Evolutionary conservation across 2,113 vertebrate species (phyloP), one percentile per base, ranked within the genome.

Genomic region (Danionella cerebrum): DNA sequence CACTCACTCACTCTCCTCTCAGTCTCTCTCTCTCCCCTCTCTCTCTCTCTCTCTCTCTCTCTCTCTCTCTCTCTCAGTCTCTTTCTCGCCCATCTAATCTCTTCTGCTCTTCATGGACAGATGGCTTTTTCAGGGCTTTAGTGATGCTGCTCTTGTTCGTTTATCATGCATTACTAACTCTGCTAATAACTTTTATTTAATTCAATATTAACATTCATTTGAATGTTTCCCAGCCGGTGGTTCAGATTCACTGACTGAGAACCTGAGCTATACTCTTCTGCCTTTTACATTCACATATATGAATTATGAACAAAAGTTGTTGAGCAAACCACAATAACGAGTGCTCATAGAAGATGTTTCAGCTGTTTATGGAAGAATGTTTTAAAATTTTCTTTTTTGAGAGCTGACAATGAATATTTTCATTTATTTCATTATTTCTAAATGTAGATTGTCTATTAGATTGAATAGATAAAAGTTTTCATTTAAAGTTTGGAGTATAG

Each of bases 81-180:
- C n/a, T n/a, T n/a, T n/a, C n/a, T n/a, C 53, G 7, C 29, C 8
- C 77, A 82, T 85, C 88, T 89, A 84, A 87, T 85, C 88, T 90
- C 84, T 85, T 89, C 84, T 87, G 91, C 86, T 84, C 85, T 89
- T 88, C 86, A 85, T 85, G 83, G 90, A 88, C 89, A 91, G 89
- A 91, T 90, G 89, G 89, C 86, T 89, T 81, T 67, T 80, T 75
- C 82, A 84, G 84, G 77, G 82, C 74, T 89, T 55, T 72, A 60
- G 65, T 11, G 35, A 47, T 60, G 55, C 31, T 41, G 22, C 21
- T 29, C 62, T 19, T 27, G 10, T 44, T 44, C 29, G 14, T 60
- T 11, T 29, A 27, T 44, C 50, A 48, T 13, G 14, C 14, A 47
- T 13, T 45, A 13, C 16, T 44, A 42, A 60, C 22, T 60, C 36